These are phyloP conservation scores for Cynaeus angustus DNA, from an alignment of 2,888 invertebrate species.

Conservation along the genomic window DNA sequence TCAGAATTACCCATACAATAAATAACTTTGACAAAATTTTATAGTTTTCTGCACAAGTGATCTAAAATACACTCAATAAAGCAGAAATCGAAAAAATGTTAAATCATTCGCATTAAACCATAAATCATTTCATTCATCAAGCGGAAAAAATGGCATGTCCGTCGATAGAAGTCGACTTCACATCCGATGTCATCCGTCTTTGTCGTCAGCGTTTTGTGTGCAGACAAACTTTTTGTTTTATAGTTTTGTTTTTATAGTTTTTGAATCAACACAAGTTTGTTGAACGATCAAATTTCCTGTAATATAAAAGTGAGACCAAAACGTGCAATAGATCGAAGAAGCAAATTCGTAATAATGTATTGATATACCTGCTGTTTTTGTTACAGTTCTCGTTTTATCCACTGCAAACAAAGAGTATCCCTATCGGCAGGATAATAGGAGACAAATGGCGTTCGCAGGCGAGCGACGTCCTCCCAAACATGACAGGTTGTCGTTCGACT, in stretches of 20 bases:
- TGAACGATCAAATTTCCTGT: constrained; percentile 27
- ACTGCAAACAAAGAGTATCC: constrained; percentile 46
- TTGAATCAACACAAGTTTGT: constrained; percentile 32
- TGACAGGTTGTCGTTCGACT: constrained; percentile 60
- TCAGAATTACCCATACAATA: constrained; percentile 48
- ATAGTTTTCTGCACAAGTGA: constrained; percentile 59
- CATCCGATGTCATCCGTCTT: constrained; percentile 49
- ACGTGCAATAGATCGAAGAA: constrained; percentile 28
- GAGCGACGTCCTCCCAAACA: constrained; percentile 52
- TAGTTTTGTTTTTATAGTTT: constrained; percentile 43
- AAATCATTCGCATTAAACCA: constrained; percentile 60
- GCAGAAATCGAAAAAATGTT: constrained; percentile 60
- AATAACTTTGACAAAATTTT: constrained; percentile 55
- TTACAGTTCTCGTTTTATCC: constrained; percentile 20
- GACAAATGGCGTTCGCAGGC: constrained; percentile 46
- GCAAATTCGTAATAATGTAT: constrained; percentile 24
- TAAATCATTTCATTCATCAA: constrained; percentile 61
- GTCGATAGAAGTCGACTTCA: constrained; percentile 47
- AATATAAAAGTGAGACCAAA: constrained; percentile 26
- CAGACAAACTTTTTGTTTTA: constrained; percentile 39
- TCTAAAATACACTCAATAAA: constrained; percentile 58
- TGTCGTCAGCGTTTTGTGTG: constrained; percentile 47
- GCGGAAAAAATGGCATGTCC: constrained; percentile 58
- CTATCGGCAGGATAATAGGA: constrained; percentile 40
- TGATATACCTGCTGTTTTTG: constrained; percentile 34